Conservation (phyloP, 2,888 invertebrate genomes). For the Ditula angustiorana region DNA sequence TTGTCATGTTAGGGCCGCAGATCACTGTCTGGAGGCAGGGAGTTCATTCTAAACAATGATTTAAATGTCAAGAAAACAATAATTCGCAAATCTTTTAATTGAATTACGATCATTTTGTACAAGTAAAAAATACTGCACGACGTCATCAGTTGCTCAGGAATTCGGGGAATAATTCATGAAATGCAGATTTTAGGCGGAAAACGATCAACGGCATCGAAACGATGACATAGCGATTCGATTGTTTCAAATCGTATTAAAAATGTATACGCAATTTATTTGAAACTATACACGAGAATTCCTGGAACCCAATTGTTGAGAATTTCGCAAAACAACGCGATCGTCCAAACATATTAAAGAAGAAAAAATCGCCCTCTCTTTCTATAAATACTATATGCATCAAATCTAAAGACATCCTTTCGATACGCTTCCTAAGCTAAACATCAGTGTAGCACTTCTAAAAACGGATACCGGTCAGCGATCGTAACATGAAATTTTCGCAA, state of each 20-base stretch:
- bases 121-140: not conserved
- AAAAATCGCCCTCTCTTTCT: not conserved
- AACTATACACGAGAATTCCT: constrained; percentile 32
- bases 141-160: not conserved
- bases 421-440: not conserved
- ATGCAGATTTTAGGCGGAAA: constrained; percentile 36
- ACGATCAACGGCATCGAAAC: constrained; percentile 10
- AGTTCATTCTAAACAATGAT: not conserved
- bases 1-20: too few species aligned
- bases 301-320: constrained; percentile 22
- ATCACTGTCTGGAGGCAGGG: too few species aligned
- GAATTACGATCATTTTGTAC: not conserved
- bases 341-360: not conserved
- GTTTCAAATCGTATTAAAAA: constrained; percentile 26
- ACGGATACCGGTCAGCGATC: constrained; percentile 2
- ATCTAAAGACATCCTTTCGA: not conserved
- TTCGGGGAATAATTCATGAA: constrained; percentile 25
- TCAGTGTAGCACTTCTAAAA: not conserved
- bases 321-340: not conserved
- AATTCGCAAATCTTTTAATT: not conserved
- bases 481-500: constrained; percentile 6
- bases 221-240: constrained; percentile 31
- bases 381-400: too few species aligned
- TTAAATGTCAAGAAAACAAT: not conserved
- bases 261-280: constrained; percentile 11